These are phyloP conservation scores for Helicolenus hilgendorfi DNA, from an alignment of 2,797 vertebrate genomes.

Conservation along the genomic window DNA sequence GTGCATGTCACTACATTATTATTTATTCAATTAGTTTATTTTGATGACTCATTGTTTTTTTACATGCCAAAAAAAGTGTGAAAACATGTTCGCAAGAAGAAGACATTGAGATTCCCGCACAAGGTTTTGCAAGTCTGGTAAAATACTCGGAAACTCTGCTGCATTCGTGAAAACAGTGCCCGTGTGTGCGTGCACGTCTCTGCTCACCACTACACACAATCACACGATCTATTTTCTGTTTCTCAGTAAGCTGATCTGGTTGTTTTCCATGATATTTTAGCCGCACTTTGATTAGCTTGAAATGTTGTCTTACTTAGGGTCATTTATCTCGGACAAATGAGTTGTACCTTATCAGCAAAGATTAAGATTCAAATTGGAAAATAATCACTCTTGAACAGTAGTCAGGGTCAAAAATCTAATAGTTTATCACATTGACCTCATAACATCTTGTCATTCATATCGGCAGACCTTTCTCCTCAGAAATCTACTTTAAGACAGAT, in stretches of 20 bases:
- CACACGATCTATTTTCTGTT: conserved; percentile 37
- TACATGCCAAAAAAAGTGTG: background rate
- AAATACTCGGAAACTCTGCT: conserved; percentile 36
- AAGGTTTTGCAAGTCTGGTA: background rate
- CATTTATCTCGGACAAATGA: background rate
- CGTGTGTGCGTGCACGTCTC: background rate
- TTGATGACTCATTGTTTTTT: background rate
- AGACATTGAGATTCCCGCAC: background rate
- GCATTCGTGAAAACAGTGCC: background rate
- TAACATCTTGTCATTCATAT: background rate
- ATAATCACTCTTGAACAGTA: background rate
- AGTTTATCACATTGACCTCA: background rate
- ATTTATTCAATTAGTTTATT: background rate
- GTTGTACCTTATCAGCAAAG: background rate
- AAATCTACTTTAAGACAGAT: background rate
- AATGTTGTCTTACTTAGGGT: background rate
- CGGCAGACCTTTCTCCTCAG: background rate
- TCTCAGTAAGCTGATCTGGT: conserved; percentile 23
- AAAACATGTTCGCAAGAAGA: background rate
- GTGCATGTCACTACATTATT: background rate
- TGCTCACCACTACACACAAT: conserved; percentile 25
- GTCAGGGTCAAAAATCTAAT: background rate
- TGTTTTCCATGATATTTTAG: conserved; percentile 18
- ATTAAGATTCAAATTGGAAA: background rate
- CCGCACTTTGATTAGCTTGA: background rate